Base-by-base conservation (phyloP, 2,113 vertebrate genomes). In the Carassius gibelio region DNA sequence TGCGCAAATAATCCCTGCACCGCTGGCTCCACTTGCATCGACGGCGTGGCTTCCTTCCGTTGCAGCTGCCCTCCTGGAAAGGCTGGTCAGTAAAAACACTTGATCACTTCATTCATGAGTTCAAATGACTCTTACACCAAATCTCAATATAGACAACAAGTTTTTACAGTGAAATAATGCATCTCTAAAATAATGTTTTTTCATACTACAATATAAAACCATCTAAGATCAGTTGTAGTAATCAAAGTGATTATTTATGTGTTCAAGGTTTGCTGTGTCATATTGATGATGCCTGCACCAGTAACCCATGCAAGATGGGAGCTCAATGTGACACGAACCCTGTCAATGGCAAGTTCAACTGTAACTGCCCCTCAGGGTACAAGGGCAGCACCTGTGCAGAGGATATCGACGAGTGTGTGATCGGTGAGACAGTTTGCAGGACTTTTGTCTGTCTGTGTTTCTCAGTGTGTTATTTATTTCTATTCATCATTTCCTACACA, bases 321-420 rank as follows among this genome's bases (percentile, higher is more conserved):
- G 94, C 96, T 1, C 93, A 96, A 71, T 97, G 96, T 52, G 94
- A 97, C 81, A 96, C 96, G 91, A 97, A 97, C 91, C 96, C 96
- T 3, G 92, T 97, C 86, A 96, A 92, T 14, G 96, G 96, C 76
- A 96, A 95, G 89, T 96, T 95, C 83, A 96, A 95, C 89, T 97
- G 96, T 82, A 97, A 95, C 89, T 97, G 96, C 87, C 95, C 95
- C 0, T 90, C 90, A 0, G 96, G 96, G 50, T 97, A 96, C 84
- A 90, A 90, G 68, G 96, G 96, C 57, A 94, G 79, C 15, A 96
- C 96, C 26, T 26, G 26, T 26, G 26, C 26, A 26, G 26, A 26
- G 26, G 26, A 26, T 26, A 26, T 26, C 26, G 26, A 26, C 26
- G 26, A 26, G 26, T 26, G 26, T 26, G 26, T 26, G 26, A 26